Evolutionary conservation across 2,888 invertebrate species (phyloP), one percentile per base, ranked within the genome.

Genomic region (Listrodromus nycthemerus): DNA sequence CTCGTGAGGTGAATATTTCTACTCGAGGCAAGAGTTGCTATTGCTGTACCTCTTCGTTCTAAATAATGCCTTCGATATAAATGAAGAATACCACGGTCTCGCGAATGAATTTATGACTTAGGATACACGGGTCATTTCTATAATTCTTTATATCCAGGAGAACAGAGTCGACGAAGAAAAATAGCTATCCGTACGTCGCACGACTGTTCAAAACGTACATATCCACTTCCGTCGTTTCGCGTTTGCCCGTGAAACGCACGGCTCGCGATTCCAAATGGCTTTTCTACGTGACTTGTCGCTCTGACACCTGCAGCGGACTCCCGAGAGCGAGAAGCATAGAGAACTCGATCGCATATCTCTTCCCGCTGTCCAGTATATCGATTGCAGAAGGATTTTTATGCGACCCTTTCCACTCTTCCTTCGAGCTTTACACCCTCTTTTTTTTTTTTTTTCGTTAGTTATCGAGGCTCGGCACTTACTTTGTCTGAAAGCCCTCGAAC

Each of bases 401-500:
- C 19, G 63, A 8, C 13, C 16, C 16, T 41, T 41, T 45, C 41
- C 21, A 6, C 5, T 2, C 41, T 37, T 24, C 24, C 19, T 6
- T 37, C 41, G 27, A 66, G 41, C 21, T 10, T 37, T n/a, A 19
- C 19, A 5, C 2, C 19, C 7, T 58, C 55, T 33, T 67, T n/a
- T 45, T 21, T 24, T 48, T 50, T 52, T 58, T n/a, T 48, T 33
- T 6, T 69, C 6, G 27, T 45, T 71, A 24, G 30, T 33, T 19
- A 45, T 13, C 5, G 27, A 27, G 8, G 13, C 6, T 63, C n/a
- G n/a, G 77, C 75, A 95, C 96, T 96, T 94, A 99, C 98, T 97
- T 98, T 92, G 97, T 96, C 93, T 97, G 97, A 91, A 99, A 97
- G 87, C 98, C 98, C 94, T 99, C 99, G 92, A 99, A 96, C 93